Evolutionary conservation across 2,888 invertebrate genomes (phyloP), one percentile per base, ranked within the genome.

Genomic region (Sinelater perroti): DNA sequence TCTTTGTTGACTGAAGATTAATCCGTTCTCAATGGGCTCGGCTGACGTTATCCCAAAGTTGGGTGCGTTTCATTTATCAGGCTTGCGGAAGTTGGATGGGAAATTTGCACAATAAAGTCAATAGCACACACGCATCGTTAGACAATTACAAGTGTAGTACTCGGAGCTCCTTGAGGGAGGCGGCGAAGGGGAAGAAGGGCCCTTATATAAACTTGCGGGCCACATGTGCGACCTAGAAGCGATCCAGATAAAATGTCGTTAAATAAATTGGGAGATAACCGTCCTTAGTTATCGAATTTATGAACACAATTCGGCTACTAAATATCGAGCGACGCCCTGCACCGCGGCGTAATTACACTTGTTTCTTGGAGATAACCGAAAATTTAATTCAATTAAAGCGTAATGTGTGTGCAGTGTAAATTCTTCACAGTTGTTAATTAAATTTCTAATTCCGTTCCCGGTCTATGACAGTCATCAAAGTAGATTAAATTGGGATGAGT

Each of bases 381-480:
- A 67, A 61, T 67, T 67, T 65, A 67, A 67, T 65, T 66, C 64
- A 66, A 67, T 64, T 64, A 63, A 63, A 66, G 64, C 65, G 60
- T 56, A 61, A 65, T 64, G 61, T 58, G 63, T 56, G 58, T 53
- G 58, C 60, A 61, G 60, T 62, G 61, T 56, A 64, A 68, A 68
- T 68, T 66, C 68, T 68, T 67, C 65, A 56, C 62, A 66, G 66
- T 72, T 75, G 76, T 76, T 77, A 77, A 77, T 77, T 77, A 76
- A 76, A 76, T 70, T 75, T 75, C 76, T 76, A 77, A 75, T 76
- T 77, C 73, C 74, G 75, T 72, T 67, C 72, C 72, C 71, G 73
- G 75, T 75, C 77, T 76, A 76, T 76, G 77, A 74, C 75, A 74
- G 76, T 75, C 73, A 75, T 76, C 75, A 76, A 76, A 76, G 75